Evolutionary conservation across 2,888 invertebrate genomes (phyloP).

Genomic region (Thyatira batis): DNA sequence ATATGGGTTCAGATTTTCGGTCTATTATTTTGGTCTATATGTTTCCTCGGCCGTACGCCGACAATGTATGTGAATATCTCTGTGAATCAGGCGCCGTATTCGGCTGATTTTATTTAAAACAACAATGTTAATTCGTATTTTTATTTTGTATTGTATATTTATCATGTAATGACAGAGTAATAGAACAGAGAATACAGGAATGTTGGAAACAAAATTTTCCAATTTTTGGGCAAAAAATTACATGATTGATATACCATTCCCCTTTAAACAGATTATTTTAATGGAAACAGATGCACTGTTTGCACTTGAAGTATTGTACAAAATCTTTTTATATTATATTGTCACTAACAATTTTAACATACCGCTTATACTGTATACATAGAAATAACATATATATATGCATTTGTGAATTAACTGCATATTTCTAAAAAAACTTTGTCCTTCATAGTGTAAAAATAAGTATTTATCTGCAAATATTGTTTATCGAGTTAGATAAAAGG

Average conservation of each 20-base stretch:
- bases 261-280: neutral
- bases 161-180: constrained; percentile 1
- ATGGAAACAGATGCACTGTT: neutral
- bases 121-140: constrained; percentile 37
- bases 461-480: neutral
- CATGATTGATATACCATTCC: neutral
- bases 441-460: no score
- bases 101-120: constrained; percentile 44
- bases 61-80: constrained; percentile 31
- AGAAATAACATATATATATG: neutral
- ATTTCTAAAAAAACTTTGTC: no score
- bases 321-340: constrained; percentile 2
- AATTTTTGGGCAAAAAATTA: neutral
- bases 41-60: constrained; percentile 47
- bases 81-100: constrained; percentile 46
- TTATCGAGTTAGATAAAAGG: no score
- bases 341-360: constrained; percentile 1
- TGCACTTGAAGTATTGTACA: constrained; percentile 6
- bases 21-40: constrained; percentile 15
- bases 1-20: neutral
- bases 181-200: constrained; percentile 1
- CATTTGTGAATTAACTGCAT: neutral
- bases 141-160: constrained; percentile 24
- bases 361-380: neutral
- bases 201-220: neutral